These are phyloP conservation scores for Ormia ochracea DNA, from an alignment of 2,888 invertebrate species.

Conservation along the genomic window DNA sequence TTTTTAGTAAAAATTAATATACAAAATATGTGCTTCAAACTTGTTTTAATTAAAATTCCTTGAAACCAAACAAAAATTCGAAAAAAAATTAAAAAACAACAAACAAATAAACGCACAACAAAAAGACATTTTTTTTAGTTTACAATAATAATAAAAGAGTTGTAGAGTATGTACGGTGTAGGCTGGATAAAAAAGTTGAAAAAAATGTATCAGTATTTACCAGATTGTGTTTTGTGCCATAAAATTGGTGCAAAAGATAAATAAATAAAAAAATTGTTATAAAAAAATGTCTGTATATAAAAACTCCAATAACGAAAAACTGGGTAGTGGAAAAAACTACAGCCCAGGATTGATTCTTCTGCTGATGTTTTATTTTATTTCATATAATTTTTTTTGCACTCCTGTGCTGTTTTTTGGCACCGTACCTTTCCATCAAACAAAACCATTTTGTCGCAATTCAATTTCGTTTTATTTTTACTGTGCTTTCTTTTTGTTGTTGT, in stretches of 20 bases:
- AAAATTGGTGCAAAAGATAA: conserved; percentile 58
- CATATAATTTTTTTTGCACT: conserved; percentile 31
- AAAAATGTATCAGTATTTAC: conserved; percentile 36
- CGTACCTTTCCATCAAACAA: conserved; percentile 55
- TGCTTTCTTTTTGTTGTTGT: background rate
- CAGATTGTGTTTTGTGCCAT: conserved; percentile 38
- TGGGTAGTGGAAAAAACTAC: background rate
- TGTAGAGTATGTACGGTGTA: background rate
- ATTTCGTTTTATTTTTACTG: conserved; percentile 17
- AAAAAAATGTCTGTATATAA: conserved; percentile 23
- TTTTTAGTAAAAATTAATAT: background rate
- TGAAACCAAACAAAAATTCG: conserved; percentile 47
- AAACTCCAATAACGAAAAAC: background rate
- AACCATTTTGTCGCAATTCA: conserved; percentile 57
- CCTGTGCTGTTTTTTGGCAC: background rate
- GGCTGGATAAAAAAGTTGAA: conserved; percentile 1
- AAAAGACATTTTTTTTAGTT: conserved; percentile 23
- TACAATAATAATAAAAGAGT: background rate
- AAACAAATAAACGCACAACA: conserved; percentile 11
- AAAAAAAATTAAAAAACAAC: conserved; percentile 34
- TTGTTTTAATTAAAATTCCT: conserved; percentile 56
- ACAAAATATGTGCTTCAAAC: conserved; percentile 25
- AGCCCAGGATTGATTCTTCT: conserved; percentile 21
- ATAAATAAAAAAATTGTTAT: conserved; percentile 32
- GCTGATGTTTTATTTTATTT: conserved; percentile 17